Conservation (phyloP, 1,140 invertebrate genomes). For the Zaprionus ghesquierei region DNA sequence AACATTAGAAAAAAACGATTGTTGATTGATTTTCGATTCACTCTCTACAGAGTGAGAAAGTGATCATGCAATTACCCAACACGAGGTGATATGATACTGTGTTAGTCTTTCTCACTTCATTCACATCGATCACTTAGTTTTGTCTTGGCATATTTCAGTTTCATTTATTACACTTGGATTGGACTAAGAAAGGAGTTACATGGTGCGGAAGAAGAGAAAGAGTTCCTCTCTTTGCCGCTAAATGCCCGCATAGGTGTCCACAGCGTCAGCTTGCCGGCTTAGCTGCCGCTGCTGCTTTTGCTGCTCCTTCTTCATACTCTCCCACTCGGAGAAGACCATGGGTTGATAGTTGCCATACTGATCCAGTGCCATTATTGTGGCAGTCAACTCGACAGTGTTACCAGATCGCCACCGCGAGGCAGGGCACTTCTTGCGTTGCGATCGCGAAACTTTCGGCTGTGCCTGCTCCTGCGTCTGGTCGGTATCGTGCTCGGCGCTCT, state of each 20-base stretch:
- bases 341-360: neutral
- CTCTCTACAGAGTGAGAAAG: neutral
- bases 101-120: neutral
- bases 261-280: neutral
- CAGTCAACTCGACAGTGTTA: neutral
- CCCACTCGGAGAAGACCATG: slow-evolving; percentile 1
- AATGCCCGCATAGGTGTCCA: neutral
- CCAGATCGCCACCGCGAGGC: fast-evolving
- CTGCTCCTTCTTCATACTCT: neutral
- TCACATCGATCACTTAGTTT: neutral
- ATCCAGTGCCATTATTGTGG: slow-evolving; percentile 10
- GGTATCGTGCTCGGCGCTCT: neutral
- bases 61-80: neutral
- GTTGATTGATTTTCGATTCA: neutral
- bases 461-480: no score
- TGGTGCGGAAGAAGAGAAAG: neutral
- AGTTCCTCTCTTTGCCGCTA: neutral
- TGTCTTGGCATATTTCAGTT: neutral
- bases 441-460: neutral
- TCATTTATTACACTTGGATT: no score
- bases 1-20: slow-evolving; percentile 58
- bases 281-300: neutral
- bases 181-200: no score
- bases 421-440: neutral
- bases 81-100: neutral